Percentiles rank a stretch among this genome's conserved stretches.
Conservation (phyloP, 1,140 invertebrate genomes). For the Asobara japonica region DNA sequence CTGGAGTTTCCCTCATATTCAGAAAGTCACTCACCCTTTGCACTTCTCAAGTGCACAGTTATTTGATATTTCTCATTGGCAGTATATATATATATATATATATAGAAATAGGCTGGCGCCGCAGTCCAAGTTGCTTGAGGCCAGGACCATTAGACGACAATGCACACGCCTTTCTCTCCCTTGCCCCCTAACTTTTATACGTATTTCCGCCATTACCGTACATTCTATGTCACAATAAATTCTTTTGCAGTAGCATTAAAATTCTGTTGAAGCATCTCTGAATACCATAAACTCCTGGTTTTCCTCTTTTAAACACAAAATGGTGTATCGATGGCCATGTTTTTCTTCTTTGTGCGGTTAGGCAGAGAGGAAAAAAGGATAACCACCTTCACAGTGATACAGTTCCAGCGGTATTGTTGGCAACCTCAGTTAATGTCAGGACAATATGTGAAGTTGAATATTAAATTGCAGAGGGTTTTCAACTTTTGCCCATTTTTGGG, state of each 20-base stretch:
- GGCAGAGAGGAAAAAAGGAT: slow-evolving; percentile 42
- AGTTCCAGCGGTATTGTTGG: not conserved
- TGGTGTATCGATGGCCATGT: slow-evolving; percentile 29
- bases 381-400: not conserved
- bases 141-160: slow-evolving; percentile 57
- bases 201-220: slow-evolving; percentile 59
- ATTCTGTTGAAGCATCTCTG: slow-evolving; percentile 55
- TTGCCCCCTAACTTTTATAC: slow-evolving; percentile 50
- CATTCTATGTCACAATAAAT: slow-evolving; percentile 59
- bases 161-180: slow-evolving; percentile 52
- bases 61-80: slow-evolving; percentile 27
- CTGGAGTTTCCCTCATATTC: too few species aligned
- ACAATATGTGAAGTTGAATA: not conserved
- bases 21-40: too few species aligned
- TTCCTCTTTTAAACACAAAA: slow-evolving; percentile 4
- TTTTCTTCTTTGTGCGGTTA: not conserved
- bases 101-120: slow-evolving; percentile 24
- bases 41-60: slow-evolving; percentile 11
- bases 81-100: not conserved
- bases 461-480: not conserved
- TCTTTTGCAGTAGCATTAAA: slow-evolving; percentile 57
- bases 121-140: slow-evolving; percentile 42
- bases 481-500: not conserved
- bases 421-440: not conserved
- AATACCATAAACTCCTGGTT: slow-evolving; percentile 44